phyloP scores from a whole-genome alignment of 2,113 vertebrate genomes.

The Embiotoca jacksoni region DNA sequence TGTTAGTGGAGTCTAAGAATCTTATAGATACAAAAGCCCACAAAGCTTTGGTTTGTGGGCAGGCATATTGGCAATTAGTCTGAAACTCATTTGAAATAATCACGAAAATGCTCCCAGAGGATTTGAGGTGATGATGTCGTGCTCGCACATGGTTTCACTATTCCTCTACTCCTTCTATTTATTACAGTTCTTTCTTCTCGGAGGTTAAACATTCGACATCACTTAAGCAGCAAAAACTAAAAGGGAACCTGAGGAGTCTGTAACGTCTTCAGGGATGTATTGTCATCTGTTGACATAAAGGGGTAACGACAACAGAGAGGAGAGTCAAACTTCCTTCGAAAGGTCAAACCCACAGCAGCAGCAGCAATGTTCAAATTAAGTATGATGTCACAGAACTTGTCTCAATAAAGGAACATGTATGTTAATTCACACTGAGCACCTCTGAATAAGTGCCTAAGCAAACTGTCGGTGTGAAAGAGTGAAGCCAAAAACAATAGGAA shows the following conservation, averaged over 20 bases:
- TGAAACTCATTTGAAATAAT: slow-evolving; percentile 43
- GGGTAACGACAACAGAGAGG: background rate
- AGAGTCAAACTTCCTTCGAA: background rate
- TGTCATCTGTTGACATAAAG: slow-evolving; percentile 24
- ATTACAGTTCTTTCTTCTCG: background rate
- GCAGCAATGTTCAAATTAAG: background rate
- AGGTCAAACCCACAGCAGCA: background rate
- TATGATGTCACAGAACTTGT: background rate
- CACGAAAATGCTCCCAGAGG: slow-evolving; percentile 39
- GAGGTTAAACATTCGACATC: background rate
- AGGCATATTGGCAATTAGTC: slow-evolving; percentile 61
- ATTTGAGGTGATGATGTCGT: slow-evolving; percentile 37
- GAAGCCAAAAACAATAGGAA: background rate
- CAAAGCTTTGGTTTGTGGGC: slow-evolving; percentile 5
- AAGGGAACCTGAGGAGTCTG: slow-evolving; percentile 1
- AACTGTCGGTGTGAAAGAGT: background rate
- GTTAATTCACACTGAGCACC: too few species aligned
- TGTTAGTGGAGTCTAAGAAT: background rate
- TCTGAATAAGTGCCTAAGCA: background rate
- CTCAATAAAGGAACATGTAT: background rate
- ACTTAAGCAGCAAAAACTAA: background rate
- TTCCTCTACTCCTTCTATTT: background rate
- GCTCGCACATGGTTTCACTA: slow-evolving; percentile 33
- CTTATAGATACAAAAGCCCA: background rate
- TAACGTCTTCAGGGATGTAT: background rate